Base-by-base conservation (phyloP, 2,113 vertebrate genomes). In the Sylvilagus bachmani region DNA sequence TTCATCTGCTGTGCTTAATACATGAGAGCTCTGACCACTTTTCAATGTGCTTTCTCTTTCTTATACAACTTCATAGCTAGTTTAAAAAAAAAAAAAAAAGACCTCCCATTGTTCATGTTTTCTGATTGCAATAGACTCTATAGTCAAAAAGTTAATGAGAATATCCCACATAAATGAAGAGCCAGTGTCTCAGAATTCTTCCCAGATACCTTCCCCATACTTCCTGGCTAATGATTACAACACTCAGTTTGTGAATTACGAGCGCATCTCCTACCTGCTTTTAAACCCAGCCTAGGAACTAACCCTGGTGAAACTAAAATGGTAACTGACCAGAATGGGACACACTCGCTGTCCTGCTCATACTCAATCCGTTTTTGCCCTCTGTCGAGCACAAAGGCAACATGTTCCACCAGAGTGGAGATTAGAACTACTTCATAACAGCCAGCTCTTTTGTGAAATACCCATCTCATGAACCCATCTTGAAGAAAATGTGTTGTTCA, bases 1-100 rank as follows among this genome's bases (percentile, higher is more conserved):
- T 98, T 99, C 97, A 98, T 99, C 98, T 98, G 97, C 98, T 98
- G 96, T 96, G 98, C 96, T 98, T 98, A 98, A 98, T 98, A 98
- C 96, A 96, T 77, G 92, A 93, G 90, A 98, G 96, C 87, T 79
- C 22, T 6, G 78, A 91, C 95, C 74, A 97, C 96, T 96, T 97
- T 98, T 98, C 95, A 96, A 97, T 98, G 96, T 97, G 93, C 94
- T 97, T 97, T 97, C 88, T 95, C 90, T 98, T 97, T 96, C 89
- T 90, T 95, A 75, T 92, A 89, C 91, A 97, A 98, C 81, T 96
- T 97, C 87, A 89, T 93, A 97, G 51, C 0, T 94, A 97, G 86
- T 36, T 83, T 86, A 73, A 10, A 16, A 33, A 93, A 85, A 73
- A 10, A 16, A 33, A 93, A 85, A 75, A 92, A 31, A 86, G 36